Evolutionary conservation across 2,888 invertebrate genomes (phyloP), one percentile per base, ranked within the genome.

Genomic region (Suillia variegata): DNA sequence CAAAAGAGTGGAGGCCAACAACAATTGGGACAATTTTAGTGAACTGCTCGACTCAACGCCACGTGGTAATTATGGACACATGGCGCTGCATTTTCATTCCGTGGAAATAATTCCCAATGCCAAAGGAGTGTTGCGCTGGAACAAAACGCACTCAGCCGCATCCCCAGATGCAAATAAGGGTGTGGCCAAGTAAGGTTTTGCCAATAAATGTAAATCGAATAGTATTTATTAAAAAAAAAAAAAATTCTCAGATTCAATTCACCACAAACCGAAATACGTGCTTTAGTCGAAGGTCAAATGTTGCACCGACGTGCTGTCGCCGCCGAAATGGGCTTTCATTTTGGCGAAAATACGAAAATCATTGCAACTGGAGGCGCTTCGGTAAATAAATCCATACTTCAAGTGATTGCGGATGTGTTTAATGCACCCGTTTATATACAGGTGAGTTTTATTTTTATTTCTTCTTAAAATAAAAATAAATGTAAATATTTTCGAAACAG

Each of bases 281-380:
- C 98, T 2, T 82, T 96, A 48, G 84, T 98, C 42, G 98, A 98
- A 83, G 94, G 96, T 0, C 98, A 98, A 83, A 94, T 96, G 77
- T 79, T 98, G 26, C 92, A 93, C 0, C 87, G 91, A 64, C 83
- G 94, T 58, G 88, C 90, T 2, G 90, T 96, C 73, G 90, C 93
- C 0, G 89, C 92, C 77, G 90, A 92, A 65, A 87, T 93, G 82
- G 94, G 92, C n/a, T 89, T 91, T 73, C 80, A 79, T 50, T 85
- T 92, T 42, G 90, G 86, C 49, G 78, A 83, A 56, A 81, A 86
- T 17, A 87, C 91, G 0, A 87, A 93, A 67, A 87, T 98, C 55
- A 82, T 98, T 64, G 97, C 95, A 12, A 98, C 97, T 1, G 98
- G 98, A 38, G 98, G 98, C 56, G 96, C 94, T 1, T 94, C 97